These are phyloP conservation scores for Atrina japonica DNA, from an alignment of 2,888 invertebrate genomes.

Conservation along the genomic window DNA sequence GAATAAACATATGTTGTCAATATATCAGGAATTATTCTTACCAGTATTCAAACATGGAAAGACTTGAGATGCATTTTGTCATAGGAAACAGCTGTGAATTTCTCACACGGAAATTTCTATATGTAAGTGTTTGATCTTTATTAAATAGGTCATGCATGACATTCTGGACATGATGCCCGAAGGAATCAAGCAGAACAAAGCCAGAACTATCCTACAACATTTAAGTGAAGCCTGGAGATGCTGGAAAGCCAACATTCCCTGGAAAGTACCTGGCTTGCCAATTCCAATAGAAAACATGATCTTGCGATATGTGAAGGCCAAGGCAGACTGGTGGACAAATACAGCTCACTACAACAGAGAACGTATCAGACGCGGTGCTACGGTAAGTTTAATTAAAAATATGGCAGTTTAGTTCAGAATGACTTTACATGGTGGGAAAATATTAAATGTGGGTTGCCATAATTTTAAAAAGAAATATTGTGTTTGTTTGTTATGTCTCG, in stretches of 20 bases:
- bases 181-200: constrained; percentile 99
- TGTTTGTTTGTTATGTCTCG: too few relatives aligned
- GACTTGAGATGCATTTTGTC: too few relatives aligned
- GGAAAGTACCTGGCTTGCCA: constrained; percentile 99
- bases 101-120: too few relatives aligned
- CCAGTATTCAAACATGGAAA: too few relatives aligned
- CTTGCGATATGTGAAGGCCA: constrained; percentile 99
- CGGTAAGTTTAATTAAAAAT: constrained; percentile 82
- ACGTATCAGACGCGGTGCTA: constrained; percentile 98
- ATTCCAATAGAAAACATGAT: constrained; percentile 99
- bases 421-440: too few relatives aligned
- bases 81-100: too few relatives aligned
- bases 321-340: constrained; percentile 99
- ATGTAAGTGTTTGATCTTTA: too few relatives aligned
- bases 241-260: constrained; percentile 99
- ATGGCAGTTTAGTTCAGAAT: too few relatives aligned
- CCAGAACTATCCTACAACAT: constrained; percentile 98
- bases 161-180: constrained; percentile 99
- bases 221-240: constrained; percentile 99
- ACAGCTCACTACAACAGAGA: constrained; percentile 99
- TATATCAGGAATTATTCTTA: too few relatives aligned
- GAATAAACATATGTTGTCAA: too few relatives aligned
- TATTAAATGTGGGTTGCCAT: too few relatives aligned
- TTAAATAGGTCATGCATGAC: constrained; percentile 86
- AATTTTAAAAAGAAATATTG: too few relatives aligned